These are phyloP conservation scores for Drosophila mauritiana DNA, from an alignment of 1,140 invertebrate species.

Conservation along the genomic window DNA sequence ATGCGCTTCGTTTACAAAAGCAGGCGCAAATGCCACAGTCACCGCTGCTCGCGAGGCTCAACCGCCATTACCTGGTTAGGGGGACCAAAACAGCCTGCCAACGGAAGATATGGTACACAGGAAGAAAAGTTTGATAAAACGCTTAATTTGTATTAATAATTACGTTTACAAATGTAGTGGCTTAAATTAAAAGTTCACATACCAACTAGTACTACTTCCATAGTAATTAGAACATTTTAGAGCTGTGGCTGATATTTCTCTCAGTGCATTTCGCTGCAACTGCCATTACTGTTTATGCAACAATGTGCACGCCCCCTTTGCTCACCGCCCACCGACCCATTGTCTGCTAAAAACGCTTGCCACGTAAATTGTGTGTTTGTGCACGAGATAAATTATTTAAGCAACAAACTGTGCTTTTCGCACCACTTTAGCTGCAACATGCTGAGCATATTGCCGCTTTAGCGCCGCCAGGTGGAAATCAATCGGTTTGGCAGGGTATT, in stretches of 20 bases:
- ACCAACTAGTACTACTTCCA: no score
- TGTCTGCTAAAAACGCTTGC: constrained; percentile 25
- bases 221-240: no score
- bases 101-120: constrained; percentile 6
- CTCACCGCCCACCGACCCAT: background rate
- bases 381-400: constrained; percentile 71
- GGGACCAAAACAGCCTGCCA: constrained; percentile 1
- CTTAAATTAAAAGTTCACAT: no score
- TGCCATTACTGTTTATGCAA: constrained; percentile 39
- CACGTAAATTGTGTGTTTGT: constrained; percentile 37
- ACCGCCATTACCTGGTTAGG: constrained; percentile 46
- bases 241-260: background rate
- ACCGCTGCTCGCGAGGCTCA: constrained; percentile 4
- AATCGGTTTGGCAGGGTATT: constrained; percentile 6
- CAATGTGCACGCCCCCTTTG: constrained; percentile 10
- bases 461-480: constrained; percentile 6
- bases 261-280: background rate
- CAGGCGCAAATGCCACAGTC: constrained; percentile 29
- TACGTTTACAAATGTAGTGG: no score
- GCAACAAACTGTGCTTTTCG: constrained; percentile 71
- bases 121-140: background rate
- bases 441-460: background rate
- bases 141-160: background rate
- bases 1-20: constrained; percentile 65
- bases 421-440: background rate